Conservation (phyloP, 35 echinoderm and acorn worm species). For the Apostichopus japonicus region DNA sequence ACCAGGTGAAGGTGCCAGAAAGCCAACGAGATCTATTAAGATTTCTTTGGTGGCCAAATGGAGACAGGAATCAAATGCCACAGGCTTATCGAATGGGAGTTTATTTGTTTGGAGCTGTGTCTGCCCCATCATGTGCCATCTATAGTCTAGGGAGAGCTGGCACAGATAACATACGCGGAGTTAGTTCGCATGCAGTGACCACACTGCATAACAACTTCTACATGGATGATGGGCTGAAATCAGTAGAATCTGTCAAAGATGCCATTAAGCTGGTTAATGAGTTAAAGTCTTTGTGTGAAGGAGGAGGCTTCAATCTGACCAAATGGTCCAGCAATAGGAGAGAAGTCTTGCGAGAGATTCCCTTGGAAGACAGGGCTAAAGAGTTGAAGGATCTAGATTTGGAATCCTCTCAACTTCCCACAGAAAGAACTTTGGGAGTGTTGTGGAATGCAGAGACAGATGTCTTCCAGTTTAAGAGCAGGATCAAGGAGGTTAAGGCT, state of each 20-base stretch:
- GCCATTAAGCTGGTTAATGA: constrained; percentile 42
- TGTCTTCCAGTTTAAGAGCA: constrained; percentile 51
- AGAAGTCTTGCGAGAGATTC: constrained; percentile 56
- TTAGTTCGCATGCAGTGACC: constrained; percentile 17
- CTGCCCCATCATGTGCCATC: constrained; percentile 74
- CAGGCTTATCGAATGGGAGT: constrained; percentile 65
- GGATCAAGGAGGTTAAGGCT: neutral
- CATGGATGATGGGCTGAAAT: constrained; percentile 75
- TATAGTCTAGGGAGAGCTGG: constrained; percentile 59
- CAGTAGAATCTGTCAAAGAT: constrained; percentile 25
- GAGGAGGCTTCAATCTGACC: constrained; percentile 70
- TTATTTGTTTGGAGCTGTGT: constrained; percentile 71
- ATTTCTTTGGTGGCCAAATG: constrained; percentile 65
- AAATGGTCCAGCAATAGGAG: constrained; percentile 53
- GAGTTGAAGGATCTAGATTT: constrained; percentile 46
- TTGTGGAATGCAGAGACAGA: constrained; percentile 60
- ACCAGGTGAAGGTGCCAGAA: constrained; percentile 52
- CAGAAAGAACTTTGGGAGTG: constrained; percentile 42
- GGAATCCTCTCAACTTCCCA: constrained; percentile 6
- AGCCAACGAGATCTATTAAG: constrained; percentile 42
- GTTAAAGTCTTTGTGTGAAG: constrained; percentile 18
- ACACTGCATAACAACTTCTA: constrained; percentile 64
- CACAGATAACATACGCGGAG: neutral
- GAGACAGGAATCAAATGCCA: constrained; percentile 10
- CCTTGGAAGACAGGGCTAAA: constrained; percentile 51